A percentile compares a stretch with the other conserved stretches of the same genome.
Evolutionary conservation across 2,888 invertebrate species (phyloP).

Genomic region (Agrochola circellaris): DNA sequence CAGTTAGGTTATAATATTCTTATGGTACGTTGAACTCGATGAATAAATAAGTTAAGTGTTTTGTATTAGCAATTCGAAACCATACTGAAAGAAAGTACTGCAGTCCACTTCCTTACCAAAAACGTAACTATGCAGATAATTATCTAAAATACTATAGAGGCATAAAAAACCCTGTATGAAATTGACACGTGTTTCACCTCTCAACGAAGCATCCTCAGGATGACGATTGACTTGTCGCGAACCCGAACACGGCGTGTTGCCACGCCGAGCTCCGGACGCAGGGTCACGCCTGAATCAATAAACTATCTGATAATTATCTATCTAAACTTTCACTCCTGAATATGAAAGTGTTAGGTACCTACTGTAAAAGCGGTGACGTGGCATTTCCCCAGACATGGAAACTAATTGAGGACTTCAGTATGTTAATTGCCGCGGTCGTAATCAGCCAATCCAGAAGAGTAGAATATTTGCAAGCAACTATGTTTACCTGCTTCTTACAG

Average conservation of each 20-base stretch:
- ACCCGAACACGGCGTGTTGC: too few relatives aligned
- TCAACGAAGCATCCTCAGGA: too few relatives aligned
- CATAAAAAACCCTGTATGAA: too few relatives aligned
- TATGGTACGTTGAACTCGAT: slow-evolving; percentile 28
- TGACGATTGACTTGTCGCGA: too few relatives aligned
- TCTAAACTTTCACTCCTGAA: background rate
- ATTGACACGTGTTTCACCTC: too few relatives aligned
- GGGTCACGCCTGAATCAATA: too few relatives aligned
- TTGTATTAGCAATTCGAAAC: background rate
- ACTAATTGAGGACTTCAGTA: background rate
- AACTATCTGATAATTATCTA: background rate
- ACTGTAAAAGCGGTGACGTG: background rate
- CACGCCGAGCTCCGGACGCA: too few relatives aligned
- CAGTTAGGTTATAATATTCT: slow-evolving; percentile 44
- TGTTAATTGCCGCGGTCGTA: background rate
- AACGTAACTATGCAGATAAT: background rate
- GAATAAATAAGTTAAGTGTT: background rate
- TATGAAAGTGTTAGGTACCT: background rate
- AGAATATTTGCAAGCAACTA: background rate
- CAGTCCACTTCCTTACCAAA: too few relatives aligned
- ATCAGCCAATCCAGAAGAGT: background rate
- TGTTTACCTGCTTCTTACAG: background rate
- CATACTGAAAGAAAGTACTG: background rate
- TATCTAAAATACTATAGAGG: background rate
- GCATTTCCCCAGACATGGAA: background rate